These are phyloP conservation scores for Bovichtus diacanthus DNA, from an alignment of 2,797 vertebrate species.

Conservation along the genomic window DNA sequence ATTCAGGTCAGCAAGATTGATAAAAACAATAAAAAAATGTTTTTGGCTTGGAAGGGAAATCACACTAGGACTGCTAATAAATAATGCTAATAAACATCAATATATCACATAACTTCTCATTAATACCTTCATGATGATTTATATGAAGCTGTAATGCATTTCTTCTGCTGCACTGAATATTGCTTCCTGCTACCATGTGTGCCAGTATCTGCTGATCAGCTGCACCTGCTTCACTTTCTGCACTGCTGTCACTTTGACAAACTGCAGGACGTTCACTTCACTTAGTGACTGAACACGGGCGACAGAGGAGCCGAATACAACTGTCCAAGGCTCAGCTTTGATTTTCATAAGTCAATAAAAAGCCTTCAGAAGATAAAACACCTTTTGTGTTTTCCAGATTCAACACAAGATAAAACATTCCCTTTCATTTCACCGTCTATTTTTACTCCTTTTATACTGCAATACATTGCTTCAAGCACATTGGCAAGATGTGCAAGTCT, in stretches of 20 bases:
- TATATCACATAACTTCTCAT: background rate
- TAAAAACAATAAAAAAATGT: too few relatives aligned
- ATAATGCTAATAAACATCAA: background rate
- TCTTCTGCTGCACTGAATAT: background rate
- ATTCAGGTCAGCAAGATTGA: background rate
- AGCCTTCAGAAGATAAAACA: slow-evolving; percentile 9
- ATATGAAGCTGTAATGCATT: background rate
- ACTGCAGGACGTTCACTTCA: background rate
- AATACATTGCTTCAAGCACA: background rate
- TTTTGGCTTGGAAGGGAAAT: background rate
- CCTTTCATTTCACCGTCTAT: slow-evolving; percentile 10
- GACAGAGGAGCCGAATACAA: background rate
- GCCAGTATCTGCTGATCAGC: background rate
- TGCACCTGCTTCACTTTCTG: background rate
- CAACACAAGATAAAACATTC: slow-evolving; percentile 17
- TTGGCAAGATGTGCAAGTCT: too few relatives aligned
- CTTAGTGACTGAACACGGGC: background rate
- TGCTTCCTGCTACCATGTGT: background rate
- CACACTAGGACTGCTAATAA: too few relatives aligned
- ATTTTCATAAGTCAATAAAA: slow-evolving; percentile 14
- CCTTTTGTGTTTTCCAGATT: slow-evolving; percentile 17
- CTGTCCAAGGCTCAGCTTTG: background rate
- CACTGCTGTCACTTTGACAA: slow-evolving; percentile 8
- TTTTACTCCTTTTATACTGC: slow-evolving; percentile 3
- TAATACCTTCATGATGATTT: background rate